Evolutionary conservation across 23 tunicate genomes (phyloP).

Genomic region (Aplidium turbinatum): DNA sequence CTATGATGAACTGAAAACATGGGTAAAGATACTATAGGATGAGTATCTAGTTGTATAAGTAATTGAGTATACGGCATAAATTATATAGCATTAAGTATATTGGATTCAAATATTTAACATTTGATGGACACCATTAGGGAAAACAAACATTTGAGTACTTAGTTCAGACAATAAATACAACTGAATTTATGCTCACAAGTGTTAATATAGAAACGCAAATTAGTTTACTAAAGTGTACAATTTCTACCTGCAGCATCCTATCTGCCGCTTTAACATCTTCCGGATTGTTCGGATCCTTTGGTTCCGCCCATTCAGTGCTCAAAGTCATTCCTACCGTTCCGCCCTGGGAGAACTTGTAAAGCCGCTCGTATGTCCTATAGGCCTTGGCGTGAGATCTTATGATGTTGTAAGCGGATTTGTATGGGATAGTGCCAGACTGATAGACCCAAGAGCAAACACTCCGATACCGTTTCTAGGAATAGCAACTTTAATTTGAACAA

Average conservation of each 20-base stretch:
- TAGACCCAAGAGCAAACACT: constrained; percentile 85
- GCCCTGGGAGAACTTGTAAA: constrained; percentile 60
- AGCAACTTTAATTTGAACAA: background rate
- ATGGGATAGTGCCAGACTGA: constrained; percentile 66
- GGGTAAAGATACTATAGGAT: no score
- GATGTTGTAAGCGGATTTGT: constrained; percentile 71
- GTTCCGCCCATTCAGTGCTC: constrained; percentile 97
- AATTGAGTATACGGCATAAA: no score
- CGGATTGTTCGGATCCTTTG: constrained; percentile 80
- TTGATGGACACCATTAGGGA: no score
- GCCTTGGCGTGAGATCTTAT: constrained; percentile 85
- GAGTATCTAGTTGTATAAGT: no score
- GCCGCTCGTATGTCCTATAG: constrained; percentile 60
- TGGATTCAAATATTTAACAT: no score
- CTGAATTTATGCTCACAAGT: no score
- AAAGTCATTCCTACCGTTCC: constrained; percentile 88
- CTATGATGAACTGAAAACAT: constrained; percentile 75
- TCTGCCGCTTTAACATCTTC: constrained; percentile 90
- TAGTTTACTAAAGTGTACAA: no score
- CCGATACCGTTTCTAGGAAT: constrained; percentile 77
- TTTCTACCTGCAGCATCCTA: constrained; percentile 89
- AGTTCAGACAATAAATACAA: no score
- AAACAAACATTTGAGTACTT: no score
- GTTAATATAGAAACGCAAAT: no score
- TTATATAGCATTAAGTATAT: no score